These are phyloP conservation scores for Grammomys dolichurus DNA, from an alignment of 2,113 vertebrate species.

Conservation along the genomic window DNA sequence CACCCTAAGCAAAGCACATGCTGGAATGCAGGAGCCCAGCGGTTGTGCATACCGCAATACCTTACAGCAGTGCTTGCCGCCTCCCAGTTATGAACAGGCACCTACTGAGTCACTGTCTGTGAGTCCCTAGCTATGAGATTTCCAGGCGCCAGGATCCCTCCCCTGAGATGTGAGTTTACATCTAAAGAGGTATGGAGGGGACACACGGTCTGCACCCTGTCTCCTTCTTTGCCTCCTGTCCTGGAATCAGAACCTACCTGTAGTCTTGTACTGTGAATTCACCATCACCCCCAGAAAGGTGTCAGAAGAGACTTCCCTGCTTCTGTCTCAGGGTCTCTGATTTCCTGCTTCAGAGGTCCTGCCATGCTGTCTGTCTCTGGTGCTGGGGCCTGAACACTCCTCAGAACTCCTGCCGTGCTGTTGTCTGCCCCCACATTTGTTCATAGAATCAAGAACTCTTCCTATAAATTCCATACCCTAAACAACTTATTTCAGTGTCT, in stretches of 20 bases:
- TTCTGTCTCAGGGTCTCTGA: background rate
- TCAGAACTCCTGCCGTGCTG: background rate
- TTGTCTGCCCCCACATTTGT: background rate
- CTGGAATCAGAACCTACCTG: too few species aligned
- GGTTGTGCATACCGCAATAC: too few species aligned
- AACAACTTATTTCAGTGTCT: background rate
- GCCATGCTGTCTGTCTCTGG: background rate
- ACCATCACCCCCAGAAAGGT: background rate
- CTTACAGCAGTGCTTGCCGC: fast-evolving
- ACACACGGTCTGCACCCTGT: background rate
- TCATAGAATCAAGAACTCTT: too few species aligned
- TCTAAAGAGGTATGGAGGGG: background rate
- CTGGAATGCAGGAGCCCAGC: background rate
- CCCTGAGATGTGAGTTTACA: background rate
- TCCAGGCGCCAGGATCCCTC: background rate
- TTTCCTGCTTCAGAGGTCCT: background rate
- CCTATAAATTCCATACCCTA: background rate
- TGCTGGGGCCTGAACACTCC: background rate
- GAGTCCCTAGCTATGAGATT: background rate
- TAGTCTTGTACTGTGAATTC: background rate
- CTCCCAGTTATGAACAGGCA: background rate
- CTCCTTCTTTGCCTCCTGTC: too few species aligned
- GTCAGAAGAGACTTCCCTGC: too few species aligned
- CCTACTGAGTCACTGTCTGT: background rate
- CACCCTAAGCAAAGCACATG: too few species aligned